phyloP scores from a whole-genome alignment of 1,140 invertebrate species.

The Dolichoris vasculosae region DNA sequence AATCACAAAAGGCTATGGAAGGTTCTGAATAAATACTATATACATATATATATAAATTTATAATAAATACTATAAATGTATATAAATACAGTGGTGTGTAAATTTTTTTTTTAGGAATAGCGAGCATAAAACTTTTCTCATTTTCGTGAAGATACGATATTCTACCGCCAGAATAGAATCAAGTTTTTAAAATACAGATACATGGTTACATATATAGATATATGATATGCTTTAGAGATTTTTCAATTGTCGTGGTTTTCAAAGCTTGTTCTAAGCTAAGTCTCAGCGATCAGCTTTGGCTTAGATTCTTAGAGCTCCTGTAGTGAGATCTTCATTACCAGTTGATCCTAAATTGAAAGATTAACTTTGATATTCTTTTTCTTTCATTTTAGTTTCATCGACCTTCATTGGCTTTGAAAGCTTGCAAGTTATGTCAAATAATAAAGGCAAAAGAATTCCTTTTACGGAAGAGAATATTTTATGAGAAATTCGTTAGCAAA shows the following conservation, averaged over 20 bases:
- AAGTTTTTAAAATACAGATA: neutral
- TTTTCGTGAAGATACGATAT: neutral
- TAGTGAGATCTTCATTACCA: neutral
- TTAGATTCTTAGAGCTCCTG: neutral
- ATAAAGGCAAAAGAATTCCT: neutral
- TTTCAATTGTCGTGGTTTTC: neutral
- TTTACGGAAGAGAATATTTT: too few relatives aligned
- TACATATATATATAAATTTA: too few relatives aligned
- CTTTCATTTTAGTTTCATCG: neutral
- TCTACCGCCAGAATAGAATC: neutral
- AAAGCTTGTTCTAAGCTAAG: neutral
- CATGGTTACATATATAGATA: neutral
- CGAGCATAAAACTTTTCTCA: neutral
- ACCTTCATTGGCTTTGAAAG: neutral
- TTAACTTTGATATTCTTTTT: neutral
- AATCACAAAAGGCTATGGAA: too few relatives aligned
- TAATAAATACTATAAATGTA: too few relatives aligned
- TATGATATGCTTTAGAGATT: neutral
- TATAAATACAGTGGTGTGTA: too few relatives aligned
- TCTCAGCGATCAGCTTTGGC: neutral
- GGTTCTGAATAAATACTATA: too few relatives aligned
- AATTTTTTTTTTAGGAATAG: neutral
- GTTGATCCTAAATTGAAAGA: slow-evolving; percentile 15
- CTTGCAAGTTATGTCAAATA: neutral
- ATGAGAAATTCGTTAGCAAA: too few relatives aligned